Percentiles rank a stretch among this genome's conserved stretches.
Conservation (phyloP, 2,888 invertebrate species). For the Taphrorychus bicolor region DNA sequence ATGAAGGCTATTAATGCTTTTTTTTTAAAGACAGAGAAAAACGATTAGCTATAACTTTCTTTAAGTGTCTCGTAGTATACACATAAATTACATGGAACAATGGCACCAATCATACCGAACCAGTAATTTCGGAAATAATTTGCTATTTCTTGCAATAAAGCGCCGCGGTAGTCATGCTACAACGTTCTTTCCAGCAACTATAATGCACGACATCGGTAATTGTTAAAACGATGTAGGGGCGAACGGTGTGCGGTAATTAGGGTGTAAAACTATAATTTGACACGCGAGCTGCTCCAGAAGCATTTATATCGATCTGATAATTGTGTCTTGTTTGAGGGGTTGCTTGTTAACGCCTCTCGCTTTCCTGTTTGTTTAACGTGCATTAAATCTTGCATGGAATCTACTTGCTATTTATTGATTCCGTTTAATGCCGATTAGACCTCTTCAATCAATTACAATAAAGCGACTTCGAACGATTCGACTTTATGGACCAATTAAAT, state of each 20-base stretch:
- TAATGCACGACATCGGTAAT: constrained; percentile 35
- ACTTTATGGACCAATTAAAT: not conserved
- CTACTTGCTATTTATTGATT: not conserved
- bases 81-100: not conserved
- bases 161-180: constrained; percentile 21
- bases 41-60: not conserved
- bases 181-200: constrained; percentile 10
- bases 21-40: not conserved
- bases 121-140: constrained; percentile 26
- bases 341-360: not conserved
- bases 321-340: constrained; percentile 22
- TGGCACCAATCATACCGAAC: not conserved
- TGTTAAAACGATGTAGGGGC: constrained; percentile 36
- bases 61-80: not conserved
- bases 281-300: constrained; percentile 18
- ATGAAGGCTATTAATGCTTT: not conserved
- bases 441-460: no score
- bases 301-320: constrained; percentile 30
- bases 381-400: constrained; percentile 7
- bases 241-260: constrained; percentile 26
- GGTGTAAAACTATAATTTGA: constrained; percentile 24
- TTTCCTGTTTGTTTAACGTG: constrained; percentile 9
- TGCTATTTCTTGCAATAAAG: constrained; percentile 5
- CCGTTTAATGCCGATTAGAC: not conserved
- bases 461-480: no score